Conservation (phyloP, 2,797 vertebrate genomes). For the Rousettus madagascariensis region DNA sequence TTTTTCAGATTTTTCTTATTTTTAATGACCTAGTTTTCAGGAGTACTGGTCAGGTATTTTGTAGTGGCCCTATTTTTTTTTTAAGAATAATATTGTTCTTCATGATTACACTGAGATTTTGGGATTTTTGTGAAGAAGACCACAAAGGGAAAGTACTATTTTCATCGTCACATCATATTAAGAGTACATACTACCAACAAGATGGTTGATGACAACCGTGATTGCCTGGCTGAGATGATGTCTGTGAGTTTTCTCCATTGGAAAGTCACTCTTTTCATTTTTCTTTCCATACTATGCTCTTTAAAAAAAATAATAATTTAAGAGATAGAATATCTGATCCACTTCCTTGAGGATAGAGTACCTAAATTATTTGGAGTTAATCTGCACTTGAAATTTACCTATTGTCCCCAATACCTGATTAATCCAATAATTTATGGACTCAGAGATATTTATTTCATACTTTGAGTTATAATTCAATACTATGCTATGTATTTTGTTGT, state of each 20-base stretch:
- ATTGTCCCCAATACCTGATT: not conserved
- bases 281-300: not conserved
- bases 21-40: not conserved
- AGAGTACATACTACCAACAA: not conserved
- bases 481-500: not conserved
- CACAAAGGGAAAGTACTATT: not conserved
- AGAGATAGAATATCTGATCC: not conserved
- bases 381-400: not conserved
- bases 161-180: not conserved
- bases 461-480: not conserved
- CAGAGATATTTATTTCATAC: not conserved
- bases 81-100: not conserved
- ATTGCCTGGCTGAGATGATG: not conserved
- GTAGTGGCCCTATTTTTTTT: not conserved
- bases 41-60: not conserved
- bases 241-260: not conserved
- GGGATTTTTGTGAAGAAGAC: not conserved
- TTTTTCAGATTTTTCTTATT: not conserved
- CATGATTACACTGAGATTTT: not conserved
- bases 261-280: not conserved
- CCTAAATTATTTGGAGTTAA: not conserved
- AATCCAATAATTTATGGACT: not conserved
- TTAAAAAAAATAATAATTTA: not conserved
- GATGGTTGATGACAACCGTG: not conserved
- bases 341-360: not conserved